These are phyloP conservation scores for Manduca sexta DNA, from an alignment of 1,140 invertebrate species.

Conservation along the genomic window DNA sequence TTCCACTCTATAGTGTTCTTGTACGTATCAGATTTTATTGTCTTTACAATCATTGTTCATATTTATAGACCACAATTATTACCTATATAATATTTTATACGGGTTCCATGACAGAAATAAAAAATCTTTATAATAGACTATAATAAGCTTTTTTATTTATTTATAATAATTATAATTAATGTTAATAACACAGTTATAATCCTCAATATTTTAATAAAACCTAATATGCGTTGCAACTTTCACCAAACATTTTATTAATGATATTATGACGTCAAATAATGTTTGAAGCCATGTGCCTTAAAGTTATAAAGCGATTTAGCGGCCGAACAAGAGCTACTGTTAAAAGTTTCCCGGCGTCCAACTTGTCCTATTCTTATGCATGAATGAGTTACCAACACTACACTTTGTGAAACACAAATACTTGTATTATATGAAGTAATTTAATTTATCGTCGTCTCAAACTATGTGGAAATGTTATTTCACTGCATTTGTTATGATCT, in stretches of 20 bases:
- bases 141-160: too few species aligned
- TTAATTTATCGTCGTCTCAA: background rate
- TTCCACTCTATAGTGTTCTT: too few species aligned
- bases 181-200: too few species aligned
- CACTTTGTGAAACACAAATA: constrained; percentile 10
- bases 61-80: too few species aligned
- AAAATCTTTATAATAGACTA: too few species aligned
- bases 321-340: constrained; percentile 19
- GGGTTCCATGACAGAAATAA: too few species aligned
- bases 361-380: constrained; percentile 27
- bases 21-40: too few species aligned
- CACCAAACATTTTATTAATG: background rate
- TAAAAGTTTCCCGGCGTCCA: constrained; percentile 23
- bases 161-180: too few species aligned
- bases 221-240: background rate
- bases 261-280: constrained; percentile 11
- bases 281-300: constrained; percentile 12
- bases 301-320: constrained; percentile 23
- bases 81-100: too few species aligned
- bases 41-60: too few species aligned
- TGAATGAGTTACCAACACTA: constrained; percentile 22
- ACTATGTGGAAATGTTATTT: background rate
- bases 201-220: too few species aligned
- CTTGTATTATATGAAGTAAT: background rate
- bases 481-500: background rate